Conservation (phyloP, 2,888 invertebrate genomes). For the Antheraea assamensis region DNA sequence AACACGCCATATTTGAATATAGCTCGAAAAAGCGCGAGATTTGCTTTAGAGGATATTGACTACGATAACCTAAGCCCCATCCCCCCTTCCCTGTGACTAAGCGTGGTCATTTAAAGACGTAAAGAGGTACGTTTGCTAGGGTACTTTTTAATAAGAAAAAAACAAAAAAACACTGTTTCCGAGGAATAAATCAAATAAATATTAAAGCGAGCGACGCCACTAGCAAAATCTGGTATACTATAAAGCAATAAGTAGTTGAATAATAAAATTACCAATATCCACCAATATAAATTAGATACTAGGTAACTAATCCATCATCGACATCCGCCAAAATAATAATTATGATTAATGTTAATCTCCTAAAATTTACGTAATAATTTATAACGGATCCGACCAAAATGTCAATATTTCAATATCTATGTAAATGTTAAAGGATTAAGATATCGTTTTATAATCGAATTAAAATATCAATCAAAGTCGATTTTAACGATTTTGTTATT, state of each 20-base stretch:
- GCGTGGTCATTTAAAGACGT: too few species aligned
- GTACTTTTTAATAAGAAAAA: too few species aligned
- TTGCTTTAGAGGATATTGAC: too few species aligned
- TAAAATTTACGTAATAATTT: constrained; percentile 33
- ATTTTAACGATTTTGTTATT: constrained; percentile 22
- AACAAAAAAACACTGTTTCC: too few species aligned
- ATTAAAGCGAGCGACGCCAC: too few species aligned
- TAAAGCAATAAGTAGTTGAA: background rate
- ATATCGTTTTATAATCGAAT: constrained; percentile 40
- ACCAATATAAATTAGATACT: background rate
- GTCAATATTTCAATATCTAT: constrained; percentile 40
- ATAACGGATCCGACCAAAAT: constrained; percentile 35
- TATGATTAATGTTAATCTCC: constrained; percentile 23
- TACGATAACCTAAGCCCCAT: too few species aligned
- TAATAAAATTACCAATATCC: constrained; percentile 4
- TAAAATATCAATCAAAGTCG: constrained; percentile 27
- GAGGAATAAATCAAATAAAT: too few species aligned
- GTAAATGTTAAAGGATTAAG: constrained; percentile 37
- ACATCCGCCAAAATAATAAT: constrained; percentile 24
- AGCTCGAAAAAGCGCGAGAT: too few species aligned
- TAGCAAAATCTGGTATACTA: background rate
- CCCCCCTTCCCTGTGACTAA: too few species aligned
- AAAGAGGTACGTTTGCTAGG: too few species aligned
- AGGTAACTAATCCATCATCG: constrained; percentile 15
- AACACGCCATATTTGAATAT: too few species aligned